These are phyloP conservation scores for Seriola dumerili DNA, from an alignment of 2,113 vertebrate genomes.

Conservation along the genomic window DNA sequence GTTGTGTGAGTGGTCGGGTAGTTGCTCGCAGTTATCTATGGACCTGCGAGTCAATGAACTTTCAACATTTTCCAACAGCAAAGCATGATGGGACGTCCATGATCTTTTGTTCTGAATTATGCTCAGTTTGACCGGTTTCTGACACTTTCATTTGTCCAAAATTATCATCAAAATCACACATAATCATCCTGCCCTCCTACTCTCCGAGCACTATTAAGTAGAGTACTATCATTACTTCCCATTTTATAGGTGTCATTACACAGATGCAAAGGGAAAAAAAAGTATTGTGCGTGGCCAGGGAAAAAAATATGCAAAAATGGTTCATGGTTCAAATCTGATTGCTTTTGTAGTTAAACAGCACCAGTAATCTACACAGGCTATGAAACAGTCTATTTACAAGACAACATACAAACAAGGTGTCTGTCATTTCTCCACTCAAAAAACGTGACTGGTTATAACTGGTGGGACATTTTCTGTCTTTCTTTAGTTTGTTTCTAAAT, in stretches of 20 bases:
- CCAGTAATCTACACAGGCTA: not conserved
- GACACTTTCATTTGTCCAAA: not conserved
- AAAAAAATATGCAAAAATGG: constrained; percentile 18
- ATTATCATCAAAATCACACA: constrained; percentile 1
- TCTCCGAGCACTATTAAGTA: not conserved
- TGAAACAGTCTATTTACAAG: not conserved
- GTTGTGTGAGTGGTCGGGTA: not conserved
- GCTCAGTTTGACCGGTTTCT: not conserved
- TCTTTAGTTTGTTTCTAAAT: not conserved
- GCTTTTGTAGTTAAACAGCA: not conserved
- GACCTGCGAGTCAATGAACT: constrained; percentile 8
- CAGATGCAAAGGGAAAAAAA: not conserved
- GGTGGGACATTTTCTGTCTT: too few relatives aligned
- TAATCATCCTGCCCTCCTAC: not conserved
- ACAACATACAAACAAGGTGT: not conserved
- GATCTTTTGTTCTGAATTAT: not conserved
- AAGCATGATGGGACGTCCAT: constrained; percentile 12
- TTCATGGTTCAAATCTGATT: not conserved
- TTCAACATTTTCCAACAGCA: not conserved
- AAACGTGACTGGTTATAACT: not conserved
- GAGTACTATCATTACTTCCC: not conserved
- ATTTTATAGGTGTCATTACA: not conserved
- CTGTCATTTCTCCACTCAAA: not conserved
- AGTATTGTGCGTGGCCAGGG: not conserved
- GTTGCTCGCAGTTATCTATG: not conserved